phyloP scores from a whole-genome alignment of 2,888 invertebrate species.

The Tiphia femorata region DNA sequence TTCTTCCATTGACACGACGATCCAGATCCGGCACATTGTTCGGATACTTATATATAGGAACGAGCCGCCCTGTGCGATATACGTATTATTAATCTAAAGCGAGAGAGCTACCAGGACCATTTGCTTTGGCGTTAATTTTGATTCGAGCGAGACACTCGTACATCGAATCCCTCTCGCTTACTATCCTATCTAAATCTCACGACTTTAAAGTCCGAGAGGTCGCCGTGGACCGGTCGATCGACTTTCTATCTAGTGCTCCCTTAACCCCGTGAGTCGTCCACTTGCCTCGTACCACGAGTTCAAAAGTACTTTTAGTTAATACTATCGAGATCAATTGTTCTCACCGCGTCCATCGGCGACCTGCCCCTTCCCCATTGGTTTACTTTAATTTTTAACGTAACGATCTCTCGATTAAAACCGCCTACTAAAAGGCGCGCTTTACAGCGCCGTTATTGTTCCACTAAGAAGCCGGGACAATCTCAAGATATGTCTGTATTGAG shows the following conservation, averaged over 20 bases:
- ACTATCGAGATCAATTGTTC: conserved; percentile 1
- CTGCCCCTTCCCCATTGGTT: conserved; percentile 18
- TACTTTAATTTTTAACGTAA: conserved; percentile 26
- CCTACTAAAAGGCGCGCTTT: conserved; percentile 27
- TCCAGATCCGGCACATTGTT: background rate
- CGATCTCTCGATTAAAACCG: conserved; percentile 36
- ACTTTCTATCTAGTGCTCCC: too few relatives aligned
- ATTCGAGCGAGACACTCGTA: conserved; percentile 33
- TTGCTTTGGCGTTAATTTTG: conserved; percentile 13
- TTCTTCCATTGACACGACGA: background rate
- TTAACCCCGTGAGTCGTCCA: too few relatives aligned
- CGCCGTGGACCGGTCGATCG: background rate
- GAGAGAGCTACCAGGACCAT: conserved; percentile 30
- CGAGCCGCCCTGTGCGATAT: conserved; percentile 45
- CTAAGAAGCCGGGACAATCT: conserved; percentile 57
- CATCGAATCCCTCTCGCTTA: conserved; percentile 23
- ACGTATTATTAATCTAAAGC: conserved; percentile 34
- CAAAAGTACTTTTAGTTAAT: too few relatives aligned
- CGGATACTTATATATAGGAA: conserved; percentile 44
- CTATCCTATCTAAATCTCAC: conserved; percentile 15
- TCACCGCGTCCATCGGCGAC: conserved; percentile 18
- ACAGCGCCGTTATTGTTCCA: conserved; percentile 33
- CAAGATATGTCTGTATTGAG: conserved; percentile 64
- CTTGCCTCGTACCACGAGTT: too few relatives aligned
- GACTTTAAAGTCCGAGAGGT: conserved; percentile 10